Percentiles rank a stretch among this genome's conserved stretches.
phyloP scores from a whole-genome alignment of 2,113 vertebrate genomes.

The Malurus elegans region DNA sequence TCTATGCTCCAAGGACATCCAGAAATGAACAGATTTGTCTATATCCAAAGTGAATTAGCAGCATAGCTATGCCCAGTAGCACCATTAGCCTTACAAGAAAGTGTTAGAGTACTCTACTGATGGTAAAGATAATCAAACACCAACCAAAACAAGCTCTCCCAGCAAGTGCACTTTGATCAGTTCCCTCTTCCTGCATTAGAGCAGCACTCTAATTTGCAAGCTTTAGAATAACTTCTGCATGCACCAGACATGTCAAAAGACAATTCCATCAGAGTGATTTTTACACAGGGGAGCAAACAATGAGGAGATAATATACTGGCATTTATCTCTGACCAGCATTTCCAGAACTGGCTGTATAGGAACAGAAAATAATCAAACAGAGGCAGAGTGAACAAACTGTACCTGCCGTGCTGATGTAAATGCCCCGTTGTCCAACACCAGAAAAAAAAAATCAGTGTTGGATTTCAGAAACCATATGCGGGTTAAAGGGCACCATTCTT shows the following conservation, averaged over 20 bases:
- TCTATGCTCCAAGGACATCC: neutral
- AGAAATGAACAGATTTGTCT: neutral
- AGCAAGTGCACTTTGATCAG: neutral
- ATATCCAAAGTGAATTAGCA: neutral
- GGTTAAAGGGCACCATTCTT: conserved; percentile 80
- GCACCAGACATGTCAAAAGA: neutral
- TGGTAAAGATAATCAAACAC: neutral
- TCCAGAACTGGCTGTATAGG: neutral
- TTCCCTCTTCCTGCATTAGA: neutral
- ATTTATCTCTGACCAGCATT: neutral
- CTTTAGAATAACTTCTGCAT: neutral
- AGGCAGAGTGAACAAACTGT: neutral
- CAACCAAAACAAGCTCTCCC: neutral
- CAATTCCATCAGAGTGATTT: neutral
- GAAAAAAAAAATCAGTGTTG: neutral
- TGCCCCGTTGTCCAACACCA: neutral
- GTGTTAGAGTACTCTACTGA: neutral
- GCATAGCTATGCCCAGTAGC: neutral
- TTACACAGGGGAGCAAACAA: neutral
- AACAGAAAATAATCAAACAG: neutral
- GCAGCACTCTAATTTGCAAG: neutral
- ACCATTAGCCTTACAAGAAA: neutral
- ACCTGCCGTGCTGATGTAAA: neutral
- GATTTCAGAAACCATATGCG: conserved; percentile 59
- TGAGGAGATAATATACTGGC: neutral